Conservation (phyloP, 2,888 invertebrate species). For the Cheilosia vernalis region DNA sequence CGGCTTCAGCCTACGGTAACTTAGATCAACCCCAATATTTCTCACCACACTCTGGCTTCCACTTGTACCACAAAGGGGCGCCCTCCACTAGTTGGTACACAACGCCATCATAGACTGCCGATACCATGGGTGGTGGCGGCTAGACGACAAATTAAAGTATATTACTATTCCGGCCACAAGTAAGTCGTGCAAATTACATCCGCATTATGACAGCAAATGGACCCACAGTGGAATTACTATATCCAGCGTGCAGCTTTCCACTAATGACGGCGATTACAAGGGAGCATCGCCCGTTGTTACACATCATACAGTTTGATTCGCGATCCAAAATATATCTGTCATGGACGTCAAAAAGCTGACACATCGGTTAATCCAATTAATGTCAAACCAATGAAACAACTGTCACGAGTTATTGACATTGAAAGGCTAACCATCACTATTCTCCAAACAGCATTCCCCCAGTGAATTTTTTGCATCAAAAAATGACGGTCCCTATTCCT, state of each 20-base stretch:
- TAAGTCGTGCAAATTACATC: constrained; percentile 30
- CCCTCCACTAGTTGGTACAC: constrained; percentile 91
- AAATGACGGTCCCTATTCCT: constrained; percentile 26
- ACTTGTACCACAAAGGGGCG: constrained; percentile 91
- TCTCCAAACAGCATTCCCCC: constrained; percentile 28
- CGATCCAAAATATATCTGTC: constrained; percentile 7
- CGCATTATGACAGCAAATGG: constrained; percentile 18
- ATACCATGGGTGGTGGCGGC: constrained; percentile 35
- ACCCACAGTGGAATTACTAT: constrained; percentile 17
- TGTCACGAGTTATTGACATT: constrained; percentile 54
- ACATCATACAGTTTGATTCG: constrained; percentile 35
- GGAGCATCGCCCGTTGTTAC: constrained; percentile 5
- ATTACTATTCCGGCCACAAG: constrained; percentile 51
- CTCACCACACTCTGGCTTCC: constrained; percentile 92
- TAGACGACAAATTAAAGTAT: constrained; percentile 39
- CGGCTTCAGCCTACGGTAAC: constrained; percentile 86
- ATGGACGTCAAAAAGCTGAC: constrained; percentile 37
- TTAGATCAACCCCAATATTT: constrained; percentile 94
- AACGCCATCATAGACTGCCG: constrained; percentile 87
- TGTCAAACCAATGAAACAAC: constrained; percentile 48
- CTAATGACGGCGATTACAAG: constrained; percentile 43
- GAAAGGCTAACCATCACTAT: constrained; percentile 13
- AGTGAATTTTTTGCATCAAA: constrained; percentile 31
- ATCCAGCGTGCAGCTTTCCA: constrained; percentile 25
- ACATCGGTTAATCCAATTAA: constrained; percentile 61